Percentiles rank a stretch among this genome's conserved stretches.
These are phyloP conservation scores for Phyllotreta cruciferae DNA, from an alignment of 2,888 invertebrate genomes.

Conservation along the genomic window DNA sequence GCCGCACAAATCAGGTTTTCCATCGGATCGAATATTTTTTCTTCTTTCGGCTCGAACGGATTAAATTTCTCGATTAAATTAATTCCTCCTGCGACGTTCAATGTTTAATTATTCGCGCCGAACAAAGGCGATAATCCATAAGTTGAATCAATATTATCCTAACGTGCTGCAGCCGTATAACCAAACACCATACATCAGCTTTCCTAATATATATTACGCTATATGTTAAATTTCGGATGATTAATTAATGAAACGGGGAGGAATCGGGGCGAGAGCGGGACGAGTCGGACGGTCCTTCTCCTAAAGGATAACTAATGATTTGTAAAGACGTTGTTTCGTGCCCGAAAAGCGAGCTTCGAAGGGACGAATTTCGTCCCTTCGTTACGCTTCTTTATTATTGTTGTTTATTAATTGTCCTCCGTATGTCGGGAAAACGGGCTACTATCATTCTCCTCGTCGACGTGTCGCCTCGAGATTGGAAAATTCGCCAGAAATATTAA, in stretches of 20 bases:
- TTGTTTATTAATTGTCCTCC: constrained; percentile 49
- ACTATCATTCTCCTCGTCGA: constrained; percentile 36
- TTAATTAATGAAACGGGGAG: constrained; percentile 53
- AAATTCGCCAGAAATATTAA: constrained; percentile 21
- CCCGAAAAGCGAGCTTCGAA: constrained; percentile 47
- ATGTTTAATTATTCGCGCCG: neutral
- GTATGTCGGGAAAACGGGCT: constrained; percentile 42
- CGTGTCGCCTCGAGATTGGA: constrained; percentile 34
- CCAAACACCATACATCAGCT: constrained; percentile 43
- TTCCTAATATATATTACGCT: constrained; percentile 46
- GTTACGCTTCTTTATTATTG: constrained; percentile 49
- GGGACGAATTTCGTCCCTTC: constrained; percentile 42
- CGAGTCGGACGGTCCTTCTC: constrained; percentile 38
- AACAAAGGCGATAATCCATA: constrained; percentile 17
- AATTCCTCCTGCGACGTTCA: too few relatives aligned
- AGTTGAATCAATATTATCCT: constrained; percentile 15
- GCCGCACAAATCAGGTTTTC: too few relatives aligned
- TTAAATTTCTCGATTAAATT: too few relatives aligned
- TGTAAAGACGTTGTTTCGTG: constrained; percentile 57
- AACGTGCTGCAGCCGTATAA: constrained; percentile 27
- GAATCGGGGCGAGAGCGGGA: constrained; percentile 45
- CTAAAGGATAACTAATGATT: constrained; percentile 60
- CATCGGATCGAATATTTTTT: too few relatives aligned
- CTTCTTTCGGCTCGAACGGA: too few relatives aligned
- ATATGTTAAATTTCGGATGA: constrained; percentile 55